Evolutionary conservation across 2,888 invertebrate species (phyloP), one percentile per base, ranked within the genome.

Genomic region (Limulus polyphemus): DNA sequence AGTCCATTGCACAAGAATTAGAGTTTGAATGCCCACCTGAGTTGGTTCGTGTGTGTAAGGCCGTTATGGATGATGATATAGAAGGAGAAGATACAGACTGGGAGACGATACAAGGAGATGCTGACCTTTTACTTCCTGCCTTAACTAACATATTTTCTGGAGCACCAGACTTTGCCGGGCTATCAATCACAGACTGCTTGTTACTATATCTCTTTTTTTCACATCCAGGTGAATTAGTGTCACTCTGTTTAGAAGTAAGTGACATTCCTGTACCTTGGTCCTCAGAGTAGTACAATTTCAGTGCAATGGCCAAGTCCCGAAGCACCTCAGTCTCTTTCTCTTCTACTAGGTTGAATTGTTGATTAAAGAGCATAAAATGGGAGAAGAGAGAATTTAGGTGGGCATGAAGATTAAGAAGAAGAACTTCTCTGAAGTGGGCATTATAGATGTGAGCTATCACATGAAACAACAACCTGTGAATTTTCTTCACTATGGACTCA

Each of bases 381-480:
- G 90, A 90, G 82, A 94, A 95, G 73, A 97, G 89, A 81, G 92
- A 87, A 83, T 97, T 95, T 79, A 97, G 86, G 81, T 97, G 95
- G 76, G 91, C 88, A 81, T 95, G 94, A 77, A 97, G 83, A 73
- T 90, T 88, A 78, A 97, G 84, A 77, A 90, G 83, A 76, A 90
- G 88, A 74, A 95, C 87, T 82, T 94, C 91, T 79, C 90, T 85
- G 83, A 94, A 95, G 84, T 98, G 97, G 80, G 90, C 88, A 78
- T 93, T 92, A 83, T 97, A 95, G 79, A 97, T 83, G 83, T 98
- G 97, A 79, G 94, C 94, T 83, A 97, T 84, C 79, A 97, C 94
- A 81, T 95, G 95, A 83, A 93, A 94, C 82, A 94, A 84, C 80
- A 94, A 85, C 78, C 93, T 88, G 80, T 90, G 84, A 79, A 97